Evolutionary conservation across 2,797 vertebrate genomes (phyloP).

Genomic region (Echeneis naucrates): DNA sequence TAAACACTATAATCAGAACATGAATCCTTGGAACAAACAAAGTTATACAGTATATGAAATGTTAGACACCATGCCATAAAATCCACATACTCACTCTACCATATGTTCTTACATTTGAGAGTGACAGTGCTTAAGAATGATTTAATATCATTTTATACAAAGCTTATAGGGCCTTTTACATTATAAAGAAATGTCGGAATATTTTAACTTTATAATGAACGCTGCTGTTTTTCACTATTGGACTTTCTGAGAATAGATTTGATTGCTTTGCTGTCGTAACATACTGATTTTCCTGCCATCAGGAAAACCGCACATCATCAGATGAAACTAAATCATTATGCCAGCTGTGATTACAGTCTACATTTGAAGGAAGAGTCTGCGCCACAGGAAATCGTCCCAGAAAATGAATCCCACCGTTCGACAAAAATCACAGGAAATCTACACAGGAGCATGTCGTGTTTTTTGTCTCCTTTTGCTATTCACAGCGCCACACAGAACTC

Average conservation of each 20-base stretch:
- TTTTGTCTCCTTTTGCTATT: slow-evolving; percentile 15
- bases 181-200: neutral
- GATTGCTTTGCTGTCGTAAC: slow-evolving; percentile 16
- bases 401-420: slow-evolving; percentile 12
- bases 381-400: slow-evolving; percentile 24
- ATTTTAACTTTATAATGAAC: slow-evolving; percentile 3
- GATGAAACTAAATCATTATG: slow-evolving; percentile 27
- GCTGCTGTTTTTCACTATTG: slow-evolving; percentile 23
- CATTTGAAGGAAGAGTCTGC: slow-evolving; percentile 12
- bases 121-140: neutral
- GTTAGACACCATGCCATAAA: neutral
- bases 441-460: neutral
- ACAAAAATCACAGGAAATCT: slow-evolving; percentile 3
- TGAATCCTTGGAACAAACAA: neutral
- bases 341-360: slow-evolving; percentile 47
- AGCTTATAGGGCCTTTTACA: neutral
- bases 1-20: neutral
- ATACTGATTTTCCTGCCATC: slow-evolving; percentile 18
- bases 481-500: neutral
- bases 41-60: neutral
- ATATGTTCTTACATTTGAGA: neutral
- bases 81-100: neutral
- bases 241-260: neutral
- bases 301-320: slow-evolving; percentile 26
- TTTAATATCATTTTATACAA: neutral